These are phyloP conservation scores for Philopedon plagiatum DNA, from an alignment of 2,888 invertebrate genomes.

Conservation along the genomic window DNA sequence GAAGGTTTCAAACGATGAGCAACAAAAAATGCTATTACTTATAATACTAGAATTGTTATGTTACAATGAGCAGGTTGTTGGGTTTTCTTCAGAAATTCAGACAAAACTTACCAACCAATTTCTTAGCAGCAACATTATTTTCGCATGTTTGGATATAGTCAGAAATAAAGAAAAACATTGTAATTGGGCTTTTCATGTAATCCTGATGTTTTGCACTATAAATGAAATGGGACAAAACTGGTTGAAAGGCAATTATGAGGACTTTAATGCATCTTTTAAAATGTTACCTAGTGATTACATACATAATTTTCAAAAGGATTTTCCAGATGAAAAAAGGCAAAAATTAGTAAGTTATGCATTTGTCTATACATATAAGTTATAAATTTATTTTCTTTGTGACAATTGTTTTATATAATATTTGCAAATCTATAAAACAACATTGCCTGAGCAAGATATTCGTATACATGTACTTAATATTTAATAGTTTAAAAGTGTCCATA, in stretches of 20 bases:
- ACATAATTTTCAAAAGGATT: slow-evolving; percentile 51
- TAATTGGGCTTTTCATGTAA: slow-evolving; percentile 38
- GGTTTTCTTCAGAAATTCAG: slow-evolving; percentile 48
- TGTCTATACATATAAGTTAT: background rate
- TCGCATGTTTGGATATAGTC: slow-evolving; percentile 53
- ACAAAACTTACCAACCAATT: slow-evolving; percentile 48
- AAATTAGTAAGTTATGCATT: slow-evolving; percentile 37
- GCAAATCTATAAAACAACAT: no score
- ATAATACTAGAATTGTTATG: slow-evolving; percentile 49
- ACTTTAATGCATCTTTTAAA: slow-evolving; percentile 56
- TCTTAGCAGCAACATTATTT: slow-evolving; percentile 45
- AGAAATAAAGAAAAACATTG: slow-evolving; percentile 45
- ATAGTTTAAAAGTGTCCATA: no score
- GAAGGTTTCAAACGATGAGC: slow-evolving; percentile 37
- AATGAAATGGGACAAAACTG: slow-evolving; percentile 53
- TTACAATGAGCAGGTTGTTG: slow-evolving; percentile 53
- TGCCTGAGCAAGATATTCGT: no score
- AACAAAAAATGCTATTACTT: slow-evolving; percentile 37
- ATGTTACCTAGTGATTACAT: slow-evolving; percentile 51
- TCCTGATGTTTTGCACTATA: slow-evolving; percentile 36
- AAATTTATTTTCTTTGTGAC: no score
- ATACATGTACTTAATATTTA: no score
- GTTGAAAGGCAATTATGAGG: slow-evolving; percentile 58
- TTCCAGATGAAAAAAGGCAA: slow-evolving; percentile 49
- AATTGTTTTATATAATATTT: no score